A percentile compares a stretch with the other conserved stretches of the same genome.
These are phyloP conservation scores for Drosophila varians DNA, from an alignment of 1,140 invertebrate species.

Conservation along the genomic window DNA sequence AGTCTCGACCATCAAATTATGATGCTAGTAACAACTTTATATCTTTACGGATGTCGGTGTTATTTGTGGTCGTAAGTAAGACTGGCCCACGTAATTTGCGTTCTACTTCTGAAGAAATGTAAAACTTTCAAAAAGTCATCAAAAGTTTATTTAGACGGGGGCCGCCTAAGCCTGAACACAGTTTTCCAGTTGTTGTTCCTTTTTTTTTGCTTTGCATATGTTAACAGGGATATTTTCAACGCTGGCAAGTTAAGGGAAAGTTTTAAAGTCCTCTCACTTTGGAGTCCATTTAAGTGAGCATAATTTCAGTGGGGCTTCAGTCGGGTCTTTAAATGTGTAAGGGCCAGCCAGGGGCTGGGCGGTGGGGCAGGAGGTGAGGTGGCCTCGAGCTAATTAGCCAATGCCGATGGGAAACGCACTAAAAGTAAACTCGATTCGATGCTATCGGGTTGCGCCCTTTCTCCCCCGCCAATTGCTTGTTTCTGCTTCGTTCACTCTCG, in stretches of 20 bases:
- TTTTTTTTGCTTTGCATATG: slow-evolving; percentile 57
- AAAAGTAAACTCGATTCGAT: slow-evolving; percentile 74
- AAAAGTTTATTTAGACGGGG: slow-evolving; percentile 63
- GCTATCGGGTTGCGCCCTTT: slow-evolving; percentile 64
- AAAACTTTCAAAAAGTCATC: slow-evolving; percentile 79
- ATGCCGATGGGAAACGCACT: slow-evolving; percentile 53
- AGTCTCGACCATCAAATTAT: slow-evolving; percentile 36
- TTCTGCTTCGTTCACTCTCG: slow-evolving; percentile 64
- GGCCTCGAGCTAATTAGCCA: slow-evolving; percentile 60
- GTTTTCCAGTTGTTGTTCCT: slow-evolving; percentile 1
- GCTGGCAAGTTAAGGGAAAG: slow-evolving; percentile 25
- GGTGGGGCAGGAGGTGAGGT: slow-evolving; percentile 3
- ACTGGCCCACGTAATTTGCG: slow-evolving; percentile 57
- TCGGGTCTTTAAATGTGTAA: slow-evolving; percentile 51
- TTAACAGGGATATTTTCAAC: slow-evolving; percentile 37
- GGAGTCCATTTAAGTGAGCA: slow-evolving; percentile 44
- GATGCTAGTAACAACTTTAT: slow-evolving; percentile 6
- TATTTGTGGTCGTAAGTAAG: slow-evolving; percentile 24
- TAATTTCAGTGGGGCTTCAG: slow-evolving; percentile 37
- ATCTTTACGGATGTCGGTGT: slow-evolving; percentile 28
- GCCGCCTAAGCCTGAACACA: slow-evolving; percentile 46
- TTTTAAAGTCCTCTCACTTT: slow-evolving; percentile 49
- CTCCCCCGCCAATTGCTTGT: slow-evolving; percentile 30
- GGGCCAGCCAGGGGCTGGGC: background rate
- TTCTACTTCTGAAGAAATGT: slow-evolving; percentile 53